Evolutionary conservation across 1,140 invertebrate species (phyloP).

Genomic region (Nilaparvata lugens): DNA sequence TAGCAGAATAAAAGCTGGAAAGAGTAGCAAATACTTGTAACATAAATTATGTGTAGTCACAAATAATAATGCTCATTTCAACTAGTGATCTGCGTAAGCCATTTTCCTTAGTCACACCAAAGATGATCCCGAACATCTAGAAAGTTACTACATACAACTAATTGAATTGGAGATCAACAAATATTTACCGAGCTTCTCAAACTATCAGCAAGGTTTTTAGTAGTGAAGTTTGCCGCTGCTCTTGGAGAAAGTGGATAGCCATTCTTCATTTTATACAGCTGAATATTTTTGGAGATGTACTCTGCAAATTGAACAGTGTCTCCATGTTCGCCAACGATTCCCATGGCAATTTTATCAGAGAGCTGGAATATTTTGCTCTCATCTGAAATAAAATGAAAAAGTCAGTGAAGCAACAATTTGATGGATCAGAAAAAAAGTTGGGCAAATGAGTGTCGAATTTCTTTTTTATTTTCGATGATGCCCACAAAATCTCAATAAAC

Average conservation of each 20-base stretch:
- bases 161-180: too few species aligned
- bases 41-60: too few species aligned
- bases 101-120: too few species aligned
- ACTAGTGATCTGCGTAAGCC: too few species aligned
- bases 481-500: too few species aligned
- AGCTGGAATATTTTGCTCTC: slow-evolving; percentile 91
- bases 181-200: slow-evolving; percentile 68
- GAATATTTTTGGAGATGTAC: slow-evolving; percentile 97
- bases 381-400: slow-evolving; percentile 53
- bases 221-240: slow-evolving; percentile 86
- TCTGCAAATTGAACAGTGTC: slow-evolving; percentile 97
- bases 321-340: slow-evolving; percentile 85
- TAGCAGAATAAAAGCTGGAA: too few species aligned
- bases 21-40: too few species aligned
- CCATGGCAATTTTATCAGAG: slow-evolving; percentile 85
- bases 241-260: slow-evolving; percentile 91
- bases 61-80: too few species aligned
- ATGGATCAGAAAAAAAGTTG: background rate
- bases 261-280: slow-evolving; percentile 98
- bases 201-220: slow-evolving; percentile 88
- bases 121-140: too few species aligned
- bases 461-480: too few species aligned
- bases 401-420: background rate
- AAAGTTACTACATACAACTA: too few species aligned
- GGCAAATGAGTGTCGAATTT: background rate